phyloP scores from a whole-genome alignment of 2,888 invertebrate genomes.

The Harpagoxenus sublaevis region DNA sequence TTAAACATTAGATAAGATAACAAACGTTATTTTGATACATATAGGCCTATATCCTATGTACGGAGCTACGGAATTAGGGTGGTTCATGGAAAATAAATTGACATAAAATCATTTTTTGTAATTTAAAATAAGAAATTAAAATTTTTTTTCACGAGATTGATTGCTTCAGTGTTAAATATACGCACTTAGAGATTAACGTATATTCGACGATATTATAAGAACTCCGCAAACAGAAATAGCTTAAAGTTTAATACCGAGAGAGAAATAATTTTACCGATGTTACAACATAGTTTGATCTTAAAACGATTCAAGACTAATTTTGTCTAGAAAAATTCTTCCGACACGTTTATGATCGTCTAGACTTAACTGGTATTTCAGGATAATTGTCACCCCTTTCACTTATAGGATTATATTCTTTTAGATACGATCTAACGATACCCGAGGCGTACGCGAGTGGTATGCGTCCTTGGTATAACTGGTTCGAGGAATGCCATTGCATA shows the following conservation, averaged over 20 bases:
- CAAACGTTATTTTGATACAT: neutral
- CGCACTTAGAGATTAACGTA: neutral
- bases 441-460: constrained; percentile 58
- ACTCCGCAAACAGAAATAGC: neutral
- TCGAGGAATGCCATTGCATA: constrained; percentile 75
- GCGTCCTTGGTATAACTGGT: constrained; percentile 76
- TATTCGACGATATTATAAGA: neutral
- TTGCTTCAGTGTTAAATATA: neutral
- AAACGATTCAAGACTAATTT: neutral
- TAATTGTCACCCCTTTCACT: constrained; percentile 44
- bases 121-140: neutral
- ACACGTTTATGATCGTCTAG: neutral
- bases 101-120: neutral
- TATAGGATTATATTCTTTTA: neutral
- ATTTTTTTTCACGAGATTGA: neutral
- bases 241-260: neutral
- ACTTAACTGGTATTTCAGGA: neutral
- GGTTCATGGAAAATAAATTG: neutral
- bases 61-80: neutral
- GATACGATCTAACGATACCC: constrained; percentile 35
- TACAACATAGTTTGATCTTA: neutral
- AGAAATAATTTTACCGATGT: neutral
- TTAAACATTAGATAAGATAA: neutral
- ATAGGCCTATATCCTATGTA: neutral
- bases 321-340: neutral